Percentiles rank a stretch among this genome's conserved stretches.
Evolutionary conservation across 92 coral and sea anemone species (phyloP).

Genomic region (Phenganax subtilis): DNA sequence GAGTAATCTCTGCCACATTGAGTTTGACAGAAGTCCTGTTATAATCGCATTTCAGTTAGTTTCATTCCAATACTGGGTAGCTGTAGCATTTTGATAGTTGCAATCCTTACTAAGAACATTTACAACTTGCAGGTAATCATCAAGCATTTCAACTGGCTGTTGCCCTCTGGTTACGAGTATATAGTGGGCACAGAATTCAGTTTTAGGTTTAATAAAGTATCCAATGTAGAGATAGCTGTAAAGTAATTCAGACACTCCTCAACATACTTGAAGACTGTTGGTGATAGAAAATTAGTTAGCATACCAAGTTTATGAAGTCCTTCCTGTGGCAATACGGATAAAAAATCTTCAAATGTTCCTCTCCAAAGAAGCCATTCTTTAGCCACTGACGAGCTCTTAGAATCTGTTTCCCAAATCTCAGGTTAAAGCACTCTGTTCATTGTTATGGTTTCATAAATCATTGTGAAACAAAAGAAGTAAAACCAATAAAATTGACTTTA

Average conservation of each 20-base stretch:
- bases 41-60: constrained; percentile 41
- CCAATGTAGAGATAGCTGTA: constrained; percentile 13
- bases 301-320: constrained; percentile 19
- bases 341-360: constrained; percentile 32
- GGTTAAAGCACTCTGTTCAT: constrained; percentile 5
- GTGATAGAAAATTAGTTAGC: constrained; percentile 22
- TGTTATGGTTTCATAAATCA: too few species aligned
- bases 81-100: constrained; percentile 40
- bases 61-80: constrained; percentile 43
- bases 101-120: constrained; percentile 42
- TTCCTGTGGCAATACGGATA: constrained; percentile 36
- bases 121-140: constrained; percentile 17
- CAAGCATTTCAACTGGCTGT: constrained; percentile 15
- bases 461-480: too few species aligned
- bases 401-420: constrained; percentile 28
- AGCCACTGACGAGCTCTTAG: neutral
- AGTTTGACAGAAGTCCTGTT: constrained; percentile 36
- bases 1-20: constrained; percentile 40
- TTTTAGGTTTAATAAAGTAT: constrained; percentile 24
- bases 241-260: constrained; percentile 19
- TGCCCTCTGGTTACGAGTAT: constrained; percentile 55
- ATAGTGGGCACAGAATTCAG: constrained; percentile 47
- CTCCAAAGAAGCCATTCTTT: constrained; percentile 40
- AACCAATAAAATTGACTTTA: too few species aligned
- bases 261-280: constrained; percentile 26